These are phyloP conservation scores for Drosophila crucigera DNA, from an alignment of 2,888 invertebrate species.

Conservation along the genomic window DNA sequence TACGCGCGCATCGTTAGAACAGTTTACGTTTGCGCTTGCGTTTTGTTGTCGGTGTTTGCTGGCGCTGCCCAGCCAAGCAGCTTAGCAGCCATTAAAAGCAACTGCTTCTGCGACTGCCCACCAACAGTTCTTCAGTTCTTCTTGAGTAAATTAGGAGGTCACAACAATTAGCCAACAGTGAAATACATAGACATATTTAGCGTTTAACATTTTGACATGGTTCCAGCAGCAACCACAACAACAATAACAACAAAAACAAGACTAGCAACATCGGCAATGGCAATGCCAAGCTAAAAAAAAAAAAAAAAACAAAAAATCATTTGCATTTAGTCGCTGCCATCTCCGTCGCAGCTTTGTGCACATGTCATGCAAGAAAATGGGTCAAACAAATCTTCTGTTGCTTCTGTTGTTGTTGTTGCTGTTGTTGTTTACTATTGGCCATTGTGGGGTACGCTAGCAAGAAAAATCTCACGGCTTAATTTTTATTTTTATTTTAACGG, in stretches of 20 bases:
- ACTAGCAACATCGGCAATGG: slow-evolving; percentile 22
- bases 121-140: slow-evolving; percentile 66
- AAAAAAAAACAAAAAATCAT: slow-evolving; percentile 28
- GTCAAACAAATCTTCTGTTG: slow-evolving; percentile 75
- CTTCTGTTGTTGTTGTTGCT: slow-evolving; percentile 25
- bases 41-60: neutral
- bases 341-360: slow-evolving; percentile 75
- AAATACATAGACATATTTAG: slow-evolving; percentile 73
- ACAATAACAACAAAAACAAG: neutral
- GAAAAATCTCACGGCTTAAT: slow-evolving; percentile 79
- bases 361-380: slow-evolving; percentile 76
- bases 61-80: slow-evolving; percentile 60
- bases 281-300: slow-evolving; percentile 41
- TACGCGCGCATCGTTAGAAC: slow-evolving; percentile 76
- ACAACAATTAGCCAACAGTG: slow-evolving; percentile 84
- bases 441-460: slow-evolving; percentile 63
- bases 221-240: slow-evolving; percentile 23
- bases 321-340: slow-evolving; percentile 49
- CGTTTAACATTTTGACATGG: slow-evolving; percentile 78
- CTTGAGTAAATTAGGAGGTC: slow-evolving; percentile 85
- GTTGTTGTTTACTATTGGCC: slow-evolving; percentile 26
- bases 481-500: slow-evolving; percentile 74
- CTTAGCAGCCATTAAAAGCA: slow-evolving; percentile 52
- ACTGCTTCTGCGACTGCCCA: slow-evolving; percentile 23
- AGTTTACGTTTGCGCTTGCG: slow-evolving; percentile 53